A percentile compares a stretch with the other conserved stretches of the same genome.
These are phyloP conservation scores for Drosophila niveifrons DNA, from an alignment of 2,888 invertebrate genomes.

Conservation along the genomic window DNA sequence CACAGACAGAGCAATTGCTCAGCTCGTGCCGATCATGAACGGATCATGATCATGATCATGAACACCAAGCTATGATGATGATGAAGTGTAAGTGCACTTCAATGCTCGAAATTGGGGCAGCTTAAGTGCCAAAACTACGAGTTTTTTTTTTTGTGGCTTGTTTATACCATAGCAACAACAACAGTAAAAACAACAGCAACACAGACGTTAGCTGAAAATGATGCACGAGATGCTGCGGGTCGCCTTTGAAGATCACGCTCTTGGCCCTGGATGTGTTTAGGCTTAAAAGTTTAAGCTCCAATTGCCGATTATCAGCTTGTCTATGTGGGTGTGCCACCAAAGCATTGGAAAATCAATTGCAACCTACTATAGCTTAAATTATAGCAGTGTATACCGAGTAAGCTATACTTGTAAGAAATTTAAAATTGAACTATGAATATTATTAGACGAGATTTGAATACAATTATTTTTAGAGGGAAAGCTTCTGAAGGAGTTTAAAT, in stretches of 20 bases:
- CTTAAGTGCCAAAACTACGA: conserved; percentile 71
- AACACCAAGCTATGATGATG: conserved; percentile 30
- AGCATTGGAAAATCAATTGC: conserved; percentile 4
- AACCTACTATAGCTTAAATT: background rate
- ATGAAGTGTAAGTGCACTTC: conserved; percentile 73
- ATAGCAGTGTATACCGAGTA: background rate
- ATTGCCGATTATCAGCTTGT: conserved; percentile 38
- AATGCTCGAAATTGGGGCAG: conserved; percentile 74
- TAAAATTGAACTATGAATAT: background rate
- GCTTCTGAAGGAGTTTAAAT: too few species aligned
- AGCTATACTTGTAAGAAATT: background rate
- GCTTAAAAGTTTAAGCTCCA: conserved; percentile 55
- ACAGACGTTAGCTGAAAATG: conserved; percentile 36
- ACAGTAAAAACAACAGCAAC: conserved; percentile 9
- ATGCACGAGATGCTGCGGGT: conserved; percentile 53
- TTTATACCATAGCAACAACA: conserved; percentile 9
- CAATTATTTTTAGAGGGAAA: too few species aligned
- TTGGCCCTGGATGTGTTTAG: conserved; percentile 73
- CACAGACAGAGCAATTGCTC: conserved; percentile 42
- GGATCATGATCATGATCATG: conserved; percentile 31
- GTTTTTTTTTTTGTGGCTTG: conserved; percentile 34
- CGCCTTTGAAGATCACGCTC: conserved; percentile 66
- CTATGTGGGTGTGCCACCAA: conserved; percentile 49
- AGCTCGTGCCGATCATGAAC: conserved; percentile 66
- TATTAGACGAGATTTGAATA: background rate